phyloP scores from a whole-genome alignment of 2,888 invertebrate species.

The Sphaerophoria taeniata region DNA sequence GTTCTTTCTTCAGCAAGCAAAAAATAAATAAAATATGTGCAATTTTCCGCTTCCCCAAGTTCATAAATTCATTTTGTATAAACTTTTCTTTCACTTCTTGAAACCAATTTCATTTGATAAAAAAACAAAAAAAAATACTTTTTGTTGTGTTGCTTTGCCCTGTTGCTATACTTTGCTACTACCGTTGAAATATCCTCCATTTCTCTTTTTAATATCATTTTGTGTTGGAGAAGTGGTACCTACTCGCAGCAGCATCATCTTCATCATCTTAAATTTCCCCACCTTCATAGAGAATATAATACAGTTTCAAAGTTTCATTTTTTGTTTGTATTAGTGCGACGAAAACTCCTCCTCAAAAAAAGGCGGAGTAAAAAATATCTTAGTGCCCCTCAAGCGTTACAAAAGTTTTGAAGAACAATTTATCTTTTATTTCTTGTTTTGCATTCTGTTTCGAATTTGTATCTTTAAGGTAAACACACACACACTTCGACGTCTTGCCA shows the following conservation, averaged over 20 bases:
- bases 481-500: slow-evolving; percentile 60
- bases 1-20: background rate
- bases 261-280: slow-evolving; percentile 60
- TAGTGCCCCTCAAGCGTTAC: slow-evolving; percentile 32
- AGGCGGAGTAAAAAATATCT: slow-evolving; percentile 70
- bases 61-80: too few relatives aligned
- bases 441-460: slow-evolving; percentile 66
- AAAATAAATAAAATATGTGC: slow-evolving; percentile 7
- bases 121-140: too few relatives aligned
- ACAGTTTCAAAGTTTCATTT: slow-evolving; percentile 58
- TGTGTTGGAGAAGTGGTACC: slow-evolving; percentile 13
- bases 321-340: slow-evolving; percentile 44
- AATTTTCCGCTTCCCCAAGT: slow-evolving; percentile 9
- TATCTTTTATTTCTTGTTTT: slow-evolving; percentile 16
- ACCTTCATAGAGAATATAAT: slow-evolving; percentile 38
- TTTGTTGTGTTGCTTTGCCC: background rate
- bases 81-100: too few relatives aligned
- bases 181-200: slow-evolving; percentile 1
- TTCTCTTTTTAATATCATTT: slow-evolving; percentile 1
- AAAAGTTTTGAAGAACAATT: slow-evolving; percentile 38
- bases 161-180: slow-evolving; percentile 3
- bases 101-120: too few relatives aligned
- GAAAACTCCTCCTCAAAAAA: slow-evolving; percentile 67
- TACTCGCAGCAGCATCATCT: background rate
- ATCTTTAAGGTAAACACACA: slow-evolving; percentile 41